phyloP scores from a whole-genome alignment of 2,888 invertebrate genomes.

The Nesidiocoris tenuis region DNA sequence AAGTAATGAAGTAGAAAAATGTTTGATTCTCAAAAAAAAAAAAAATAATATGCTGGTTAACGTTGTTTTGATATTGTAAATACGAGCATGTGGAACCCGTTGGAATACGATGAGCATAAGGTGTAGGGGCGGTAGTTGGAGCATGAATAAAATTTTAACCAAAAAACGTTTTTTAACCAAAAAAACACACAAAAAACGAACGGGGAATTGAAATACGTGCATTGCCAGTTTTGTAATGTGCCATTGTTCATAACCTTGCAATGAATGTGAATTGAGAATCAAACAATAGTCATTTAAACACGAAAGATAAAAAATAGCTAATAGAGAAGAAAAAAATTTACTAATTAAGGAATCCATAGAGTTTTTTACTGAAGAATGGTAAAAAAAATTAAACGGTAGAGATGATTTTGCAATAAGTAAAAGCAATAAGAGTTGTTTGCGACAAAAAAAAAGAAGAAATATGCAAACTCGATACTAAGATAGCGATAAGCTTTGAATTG shows the following conservation, averaged over 20 bases:
- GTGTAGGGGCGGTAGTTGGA: not conserved
- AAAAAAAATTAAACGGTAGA: slow-evolving; percentile 41
- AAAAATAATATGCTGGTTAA: too few relatives aligned
- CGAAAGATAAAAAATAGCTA: slow-evolving; percentile 43
- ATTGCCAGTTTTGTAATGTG: slow-evolving; percentile 29
- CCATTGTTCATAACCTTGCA: slow-evolving; percentile 25
- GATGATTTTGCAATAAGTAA: slow-evolving; percentile 48
- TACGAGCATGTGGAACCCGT: not conserved
- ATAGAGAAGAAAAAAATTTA: slow-evolving; percentile 29
- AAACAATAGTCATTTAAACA: slow-evolving; percentile 39
- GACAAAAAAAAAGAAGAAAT: slow-evolving; percentile 33
- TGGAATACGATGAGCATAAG: not conserved
- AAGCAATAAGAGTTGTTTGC: slow-evolving; percentile 46
- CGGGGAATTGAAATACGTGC: not conserved
- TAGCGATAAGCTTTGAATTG: slow-evolving; percentile 45
- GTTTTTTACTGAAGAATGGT: slow-evolving; percentile 46
- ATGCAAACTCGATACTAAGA: slow-evolving; percentile 30
- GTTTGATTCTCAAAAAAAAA: slow-evolving; percentile 43
- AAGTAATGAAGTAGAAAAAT: slow-evolving; percentile 13
- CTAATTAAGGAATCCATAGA: slow-evolving; percentile 44
- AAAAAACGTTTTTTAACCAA: slow-evolving; percentile 4
- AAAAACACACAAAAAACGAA: not conserved
- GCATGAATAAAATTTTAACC: not conserved
- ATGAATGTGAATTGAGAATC: slow-evolving; percentile 37
- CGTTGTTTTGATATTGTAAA: not conserved